Evolutionary conservation across 1,140 invertebrate genomes (phyloP).

Genomic region (Drosophila tristis): DNA sequence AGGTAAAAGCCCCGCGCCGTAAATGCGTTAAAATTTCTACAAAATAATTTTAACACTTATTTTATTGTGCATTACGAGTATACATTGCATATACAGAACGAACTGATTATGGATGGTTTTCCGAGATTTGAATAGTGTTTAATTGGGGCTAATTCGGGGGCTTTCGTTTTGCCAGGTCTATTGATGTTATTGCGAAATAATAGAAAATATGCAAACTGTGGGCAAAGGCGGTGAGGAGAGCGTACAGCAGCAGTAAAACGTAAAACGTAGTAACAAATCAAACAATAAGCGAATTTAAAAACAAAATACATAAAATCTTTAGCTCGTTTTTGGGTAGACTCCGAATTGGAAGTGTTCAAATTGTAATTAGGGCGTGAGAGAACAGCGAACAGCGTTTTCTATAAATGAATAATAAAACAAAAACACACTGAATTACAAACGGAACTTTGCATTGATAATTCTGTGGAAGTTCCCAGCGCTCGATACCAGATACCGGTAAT

Average conservation of each 20-base stretch:
- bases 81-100: slow-evolving; percentile 48
- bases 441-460: slow-evolving; percentile 6
- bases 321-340: slow-evolving; percentile 29
- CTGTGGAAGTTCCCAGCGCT: not conserved
- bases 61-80: slow-evolving; percentile 42
- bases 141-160: not conserved
- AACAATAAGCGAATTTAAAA: slow-evolving; percentile 71
- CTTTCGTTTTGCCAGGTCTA: slow-evolving; percentile 61
- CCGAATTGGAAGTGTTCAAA: slow-evolving; percentile 25
- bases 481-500: not conserved
- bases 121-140: slow-evolving; percentile 24
- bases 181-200: slow-evolving; percentile 79
- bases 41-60: slow-evolving; percentile 58
- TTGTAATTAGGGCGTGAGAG: slow-evolving; percentile 31
- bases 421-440: slow-evolving; percentile 28
- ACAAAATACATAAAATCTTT: slow-evolving; percentile 9
- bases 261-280: slow-evolving; percentile 31
- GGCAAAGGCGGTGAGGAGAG: slow-evolving; percentile 21
- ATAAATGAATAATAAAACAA: slow-evolving; percentile 44
- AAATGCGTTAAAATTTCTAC: slow-evolving; percentile 66
- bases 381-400: slow-evolving; percentile 22
- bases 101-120: slow-evolving; percentile 63
- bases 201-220: slow-evolving; percentile 61
- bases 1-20: slow-evolving; percentile 14
- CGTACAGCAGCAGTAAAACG: slow-evolving; percentile 21